Evolutionary conservation across 92 coral and sea anemone species (phyloP), one percentile per base, ranked within the genome.

Genomic region (Galaxea fascicularis): DNA sequence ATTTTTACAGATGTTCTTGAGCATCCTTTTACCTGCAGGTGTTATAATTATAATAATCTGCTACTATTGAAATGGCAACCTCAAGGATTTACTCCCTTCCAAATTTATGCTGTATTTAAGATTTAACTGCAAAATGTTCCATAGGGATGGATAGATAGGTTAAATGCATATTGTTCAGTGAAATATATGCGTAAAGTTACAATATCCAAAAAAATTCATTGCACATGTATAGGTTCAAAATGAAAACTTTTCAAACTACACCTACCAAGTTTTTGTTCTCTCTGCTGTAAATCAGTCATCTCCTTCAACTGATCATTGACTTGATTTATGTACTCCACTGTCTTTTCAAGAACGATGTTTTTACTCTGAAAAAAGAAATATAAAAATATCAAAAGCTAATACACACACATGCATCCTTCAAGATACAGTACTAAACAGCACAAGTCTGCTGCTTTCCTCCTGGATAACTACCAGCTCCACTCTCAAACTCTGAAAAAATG

Each of bases 341-440:
- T 92, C 81, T 89, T 97, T 79, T 97, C 99, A 65, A 97, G 87
- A 27, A 97, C 98, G 76, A 95, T 89, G 71, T 97, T 97, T 78
- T 97, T 95, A 78, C 99, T 97, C 99, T 97, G 87, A 29, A 88
- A 78, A 22, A 21, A 44, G 10, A 84, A 73, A 31, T 1, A 10
- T 4, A 18, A 0, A 41, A 20, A 28, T n/a, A 1, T 31, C 31
- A 30, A 22, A 74, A 18, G n/a, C n/a, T 8, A 30, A 1, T 13
- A 28, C 0, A 30, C 29, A 56, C 0, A 16, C 13, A 35, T 21
- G n/a, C 18, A 0, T 57, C 4, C n/a, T 1, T 4, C 4, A 6
- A 57, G 21, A 17, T 16, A 57, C 8, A 15, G n/a, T 17, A 20
- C 63, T 4, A 57, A 57, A 16, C 63, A 49, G 10, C 54, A 49